Percentiles rank a stretch among this genome's conserved stretches.
phyloP scores from a whole-genome alignment of 2,113 vertebrate genomes.

The Tricholaema leucomelas region DNA sequence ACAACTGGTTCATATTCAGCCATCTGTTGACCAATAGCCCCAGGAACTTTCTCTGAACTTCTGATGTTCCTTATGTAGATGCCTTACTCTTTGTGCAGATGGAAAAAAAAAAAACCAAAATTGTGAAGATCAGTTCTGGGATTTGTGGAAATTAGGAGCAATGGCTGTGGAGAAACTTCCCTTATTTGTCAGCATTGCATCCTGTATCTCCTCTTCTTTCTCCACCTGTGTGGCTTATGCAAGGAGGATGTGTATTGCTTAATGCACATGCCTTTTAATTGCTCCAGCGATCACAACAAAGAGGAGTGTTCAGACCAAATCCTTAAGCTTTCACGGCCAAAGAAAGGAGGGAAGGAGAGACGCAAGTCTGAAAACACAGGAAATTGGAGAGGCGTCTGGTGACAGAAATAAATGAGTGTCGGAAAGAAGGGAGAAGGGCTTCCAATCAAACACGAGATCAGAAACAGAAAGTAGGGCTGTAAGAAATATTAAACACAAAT shows the following conservation, averaged over 20 bases:
- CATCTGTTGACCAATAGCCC: too few species aligned
- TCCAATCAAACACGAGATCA: not conserved
- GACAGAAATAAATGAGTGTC: not conserved
- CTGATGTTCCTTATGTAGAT: accelerated
- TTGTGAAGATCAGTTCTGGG: not conserved
- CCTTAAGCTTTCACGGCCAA: not conserved
- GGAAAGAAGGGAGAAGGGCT: not conserved
- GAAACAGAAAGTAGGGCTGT: not conserved
- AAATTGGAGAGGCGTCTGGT: not conserved
- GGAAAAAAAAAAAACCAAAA: not conserved
- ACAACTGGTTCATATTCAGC: too few species aligned
- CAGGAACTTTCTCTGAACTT: not conserved
- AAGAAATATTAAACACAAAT: not conserved
- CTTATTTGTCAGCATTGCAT: not conserved
- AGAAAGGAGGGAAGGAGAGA: not conserved
- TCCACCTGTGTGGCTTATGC: not conserved
- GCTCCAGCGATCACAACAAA: not conserved
- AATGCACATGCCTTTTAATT: not conserved
- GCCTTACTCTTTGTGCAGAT: not conserved
- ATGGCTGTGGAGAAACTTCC: not conserved
- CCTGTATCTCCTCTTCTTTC: not conserved
- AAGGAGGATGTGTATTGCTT: not conserved
- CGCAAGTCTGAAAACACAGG: accelerated
- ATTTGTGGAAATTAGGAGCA: not conserved
- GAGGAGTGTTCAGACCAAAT: too few species aligned